Percentiles rank a stretch among this genome's conserved stretches.
Conservation (phyloP, 2,797 vertebrate species). For the Enteromius unitaeniatus region DNA sequence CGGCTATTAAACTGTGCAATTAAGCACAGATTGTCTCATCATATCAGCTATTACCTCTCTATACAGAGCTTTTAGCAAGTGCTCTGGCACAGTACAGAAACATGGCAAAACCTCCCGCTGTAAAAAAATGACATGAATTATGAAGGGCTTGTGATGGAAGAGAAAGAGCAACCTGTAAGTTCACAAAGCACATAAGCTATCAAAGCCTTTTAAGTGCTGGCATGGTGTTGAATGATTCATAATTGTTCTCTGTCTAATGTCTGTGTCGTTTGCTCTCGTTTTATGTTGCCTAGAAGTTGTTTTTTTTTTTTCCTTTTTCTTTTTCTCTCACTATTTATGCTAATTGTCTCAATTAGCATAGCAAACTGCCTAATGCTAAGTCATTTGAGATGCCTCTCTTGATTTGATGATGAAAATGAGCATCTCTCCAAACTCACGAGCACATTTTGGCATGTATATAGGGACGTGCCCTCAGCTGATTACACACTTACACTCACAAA, state of each 20-base stretch:
- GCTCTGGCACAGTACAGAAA: slow-evolving; percentile 5
- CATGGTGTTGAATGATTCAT: slow-evolving; percentile 31
- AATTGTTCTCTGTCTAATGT: neutral
- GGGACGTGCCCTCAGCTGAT: slow-evolving; percentile 28
- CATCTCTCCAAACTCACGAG: slow-evolving; percentile 20
- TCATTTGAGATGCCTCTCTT: slow-evolving; percentile 24
- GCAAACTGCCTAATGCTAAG: slow-evolving; percentile 47
- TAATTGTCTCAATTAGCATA: slow-evolving; percentile 50
- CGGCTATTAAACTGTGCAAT: slow-evolving; percentile 70
- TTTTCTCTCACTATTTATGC: slow-evolving; percentile 27
- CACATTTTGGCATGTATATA: slow-evolving; percentile 2
- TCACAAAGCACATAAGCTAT: slow-evolving; percentile 26
- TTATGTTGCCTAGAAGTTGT: slow-evolving; percentile 24
- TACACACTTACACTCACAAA: slow-evolving; percentile 25
- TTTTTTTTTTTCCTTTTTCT: neutral
- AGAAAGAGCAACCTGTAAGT: slow-evolving; percentile 34
- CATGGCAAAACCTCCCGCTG: neutral
- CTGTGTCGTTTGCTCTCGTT: neutral
- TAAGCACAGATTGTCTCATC: slow-evolving; percentile 69
- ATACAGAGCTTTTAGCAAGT: slow-evolving; percentile 62
- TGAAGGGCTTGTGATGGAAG: slow-evolving; percentile 39
- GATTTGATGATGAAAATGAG: slow-evolving; percentile 48
- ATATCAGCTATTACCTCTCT: slow-evolving; percentile 56
- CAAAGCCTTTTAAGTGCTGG: slow-evolving; percentile 26
- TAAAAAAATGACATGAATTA: slow-evolving; percentile 46